These are phyloP conservation scores for Acrobeloides nanus DNA, from an alignment of 2,888 invertebrate species.

Conservation along the genomic window DNA sequence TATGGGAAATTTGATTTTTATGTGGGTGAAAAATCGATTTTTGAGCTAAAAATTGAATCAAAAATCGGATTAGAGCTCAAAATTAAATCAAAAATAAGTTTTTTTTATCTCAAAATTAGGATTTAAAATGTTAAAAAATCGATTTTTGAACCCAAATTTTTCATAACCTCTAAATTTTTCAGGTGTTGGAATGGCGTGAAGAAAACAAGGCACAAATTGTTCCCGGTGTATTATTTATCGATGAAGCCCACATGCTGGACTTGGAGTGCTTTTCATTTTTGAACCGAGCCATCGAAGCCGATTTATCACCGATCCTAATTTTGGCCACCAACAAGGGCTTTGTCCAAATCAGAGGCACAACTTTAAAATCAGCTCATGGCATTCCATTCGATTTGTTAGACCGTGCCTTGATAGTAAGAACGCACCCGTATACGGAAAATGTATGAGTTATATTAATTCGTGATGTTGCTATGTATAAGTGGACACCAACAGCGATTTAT, in stretches of 20 bases:
- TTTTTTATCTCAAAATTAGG: too few relatives aligned
- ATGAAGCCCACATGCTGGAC: conserved; percentile 82
- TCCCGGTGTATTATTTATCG: conserved; percentile 67
- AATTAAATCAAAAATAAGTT: too few relatives aligned
- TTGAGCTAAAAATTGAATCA: conserved; percentile 3
- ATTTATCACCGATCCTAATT: conserved; percentile 92
- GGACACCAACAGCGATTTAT: background rate
- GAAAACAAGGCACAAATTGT: conserved; percentile 98
- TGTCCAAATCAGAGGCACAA: conserved; percentile 78
- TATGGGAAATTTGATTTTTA: conserved; percentile 9
- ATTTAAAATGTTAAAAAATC: too few relatives aligned
- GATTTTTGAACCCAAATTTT: too few relatives aligned
- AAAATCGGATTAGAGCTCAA: background rate
- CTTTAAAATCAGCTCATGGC: conserved; percentile 88
- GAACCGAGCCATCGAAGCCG: conserved; percentile 86
- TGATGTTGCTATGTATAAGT: background rate
- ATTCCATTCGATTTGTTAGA: conserved; percentile 92
- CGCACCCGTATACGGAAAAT: conserved; percentile 57
- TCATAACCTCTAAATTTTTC: background rate
- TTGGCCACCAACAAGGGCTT: conserved; percentile 94
- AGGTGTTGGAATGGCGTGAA: conserved; percentile 89
- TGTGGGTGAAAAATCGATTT: background rate
- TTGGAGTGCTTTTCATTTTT: conserved; percentile 97
- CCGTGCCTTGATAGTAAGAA: conserved; percentile 61
- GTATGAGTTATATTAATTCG: conserved; percentile 8